Conservation (phyloP, 1,140 invertebrate genomes). For the Trichonephila inaurata region DNA sequence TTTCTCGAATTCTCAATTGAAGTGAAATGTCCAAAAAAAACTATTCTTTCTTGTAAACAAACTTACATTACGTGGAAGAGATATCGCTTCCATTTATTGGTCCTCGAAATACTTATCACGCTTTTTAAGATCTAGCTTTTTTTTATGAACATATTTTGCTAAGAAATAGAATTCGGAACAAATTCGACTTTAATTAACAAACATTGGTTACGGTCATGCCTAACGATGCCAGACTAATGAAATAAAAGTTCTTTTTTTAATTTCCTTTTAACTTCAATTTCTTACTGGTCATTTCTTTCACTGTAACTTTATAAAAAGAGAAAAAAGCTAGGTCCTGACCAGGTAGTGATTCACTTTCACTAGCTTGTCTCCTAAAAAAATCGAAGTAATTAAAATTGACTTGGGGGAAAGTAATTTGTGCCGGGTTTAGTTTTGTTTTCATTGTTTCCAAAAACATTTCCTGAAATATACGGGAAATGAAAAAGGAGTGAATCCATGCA, state of each 20-base stretch:
- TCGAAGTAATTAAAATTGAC: background rate
- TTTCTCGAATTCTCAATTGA: background rate
- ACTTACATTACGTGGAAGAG: background rate
- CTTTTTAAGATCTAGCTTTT: background rate
- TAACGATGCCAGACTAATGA: conserved; percentile 19
- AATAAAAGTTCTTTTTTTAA: background rate
- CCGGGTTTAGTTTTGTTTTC: background rate
- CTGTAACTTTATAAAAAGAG: background rate
- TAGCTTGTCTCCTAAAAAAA: background rate
- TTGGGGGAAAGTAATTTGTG: background rate
- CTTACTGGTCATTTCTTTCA: background rate
- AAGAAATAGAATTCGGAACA: background rate
- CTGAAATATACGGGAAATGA: background rate
- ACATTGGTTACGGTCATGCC: background rate
- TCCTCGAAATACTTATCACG: background rate
- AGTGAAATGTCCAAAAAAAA: background rate
- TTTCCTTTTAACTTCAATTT: background rate
- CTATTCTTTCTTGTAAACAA: background rate
- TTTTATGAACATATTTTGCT: background rate
- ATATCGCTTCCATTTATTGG: background rate
- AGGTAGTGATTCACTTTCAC: background rate
- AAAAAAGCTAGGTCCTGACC: background rate
- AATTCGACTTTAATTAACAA: conserved; percentile 5
- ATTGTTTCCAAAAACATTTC: background rate
- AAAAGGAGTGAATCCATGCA: background rate